Evolutionary conservation across 2,888 invertebrate species (phyloP), one percentile per base, ranked within the genome.

Genomic region (Volucella inflata): DNA sequence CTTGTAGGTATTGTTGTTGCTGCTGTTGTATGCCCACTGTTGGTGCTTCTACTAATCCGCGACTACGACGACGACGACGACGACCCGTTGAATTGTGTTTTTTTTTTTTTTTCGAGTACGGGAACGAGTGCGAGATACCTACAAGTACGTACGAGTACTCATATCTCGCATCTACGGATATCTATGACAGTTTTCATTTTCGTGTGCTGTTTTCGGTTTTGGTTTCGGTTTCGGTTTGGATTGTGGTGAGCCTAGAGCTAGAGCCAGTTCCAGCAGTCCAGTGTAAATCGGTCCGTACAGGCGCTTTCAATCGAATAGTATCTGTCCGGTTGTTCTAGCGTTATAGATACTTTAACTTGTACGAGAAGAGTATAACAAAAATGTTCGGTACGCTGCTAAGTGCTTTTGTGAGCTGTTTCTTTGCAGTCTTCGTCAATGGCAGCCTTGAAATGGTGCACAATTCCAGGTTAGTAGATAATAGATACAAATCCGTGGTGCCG

Each of bases 401-500:
- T 85, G 81, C 81, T 68, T 16, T 81, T 51, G 81, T 85, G 76
- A 77, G 76, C 62, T 85, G 85, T 81, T 76, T 81, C 80, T 77
- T 85, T 46, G 76, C 76, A 50, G 71, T 64, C 6, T 51, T 76
- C 48, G 62, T 81, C 72, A 62, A 62, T 77, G 85, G 76, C 81
- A 85, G 81, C 76, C 81, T 85, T 81, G 72, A 72, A 71, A 46
- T 76, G 50, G 62, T 76, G 70, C 72, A 72, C 72, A 62, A 68
- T 72, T 81, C 51, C 85, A 85, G 85, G 85, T 85, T 85, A 85
- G 85, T 85, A 70, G 51, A 65, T 55, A 75, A 82, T 75, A 50
- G 62, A 77, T 67, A 50, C 70, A 70, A 60, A 48, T 30, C 30
- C 30, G 30, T 30, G 30, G 30, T 30, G 30, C 1, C 30, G 30